Conservation (phyloP, 2,113 vertebrate species). For the Eptesicus fuscus region DNA sequence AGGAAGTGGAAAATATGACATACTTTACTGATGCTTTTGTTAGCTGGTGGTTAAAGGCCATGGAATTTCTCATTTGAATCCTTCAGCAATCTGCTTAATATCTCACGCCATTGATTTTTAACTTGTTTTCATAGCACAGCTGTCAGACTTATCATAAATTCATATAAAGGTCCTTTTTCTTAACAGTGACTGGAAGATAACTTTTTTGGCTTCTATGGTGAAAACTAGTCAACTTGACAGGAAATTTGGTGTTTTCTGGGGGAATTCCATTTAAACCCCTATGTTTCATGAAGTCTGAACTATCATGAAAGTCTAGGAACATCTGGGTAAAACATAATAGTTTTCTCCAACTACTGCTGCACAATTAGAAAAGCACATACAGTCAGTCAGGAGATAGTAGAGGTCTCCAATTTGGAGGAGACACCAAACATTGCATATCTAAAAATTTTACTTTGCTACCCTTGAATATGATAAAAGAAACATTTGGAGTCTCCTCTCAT, state of each 20-base stretch:
- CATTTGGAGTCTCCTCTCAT: constrained; percentile 40
- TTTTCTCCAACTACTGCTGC: not conserved
- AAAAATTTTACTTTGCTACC: not conserved
- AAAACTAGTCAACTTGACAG: constrained; percentile 1
- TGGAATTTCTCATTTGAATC: constrained; percentile 44
- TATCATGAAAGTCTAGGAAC: not conserved
- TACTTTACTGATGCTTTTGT: constrained; percentile 53
- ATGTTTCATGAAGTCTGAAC: not conserved
- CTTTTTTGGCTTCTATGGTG: constrained; percentile 32
- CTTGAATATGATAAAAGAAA: constrained; percentile 44
- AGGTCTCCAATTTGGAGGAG: not conserved
- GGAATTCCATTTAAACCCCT: not conserved
- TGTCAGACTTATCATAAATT: not conserved
- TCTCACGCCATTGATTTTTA: constrained; percentile 56
- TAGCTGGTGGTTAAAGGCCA: constrained; percentile 47
- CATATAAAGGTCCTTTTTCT: constrained; percentile 24
- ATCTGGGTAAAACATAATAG: not conserved
- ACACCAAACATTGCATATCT: not conserved
- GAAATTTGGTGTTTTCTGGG: not conserved
- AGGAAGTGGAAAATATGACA: not conserved
- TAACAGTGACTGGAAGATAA: not conserved
- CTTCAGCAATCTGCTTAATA: constrained; percentile 35
- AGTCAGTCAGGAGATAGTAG: not conserved
- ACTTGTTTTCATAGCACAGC: constrained; percentile 52
- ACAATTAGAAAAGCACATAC: not conserved